A percentile compares a stretch with the other conserved stretches of the same genome.
Conservation (phyloP, 2,888 invertebrate genomes). For the Zygaena filipendulae region DNA sequence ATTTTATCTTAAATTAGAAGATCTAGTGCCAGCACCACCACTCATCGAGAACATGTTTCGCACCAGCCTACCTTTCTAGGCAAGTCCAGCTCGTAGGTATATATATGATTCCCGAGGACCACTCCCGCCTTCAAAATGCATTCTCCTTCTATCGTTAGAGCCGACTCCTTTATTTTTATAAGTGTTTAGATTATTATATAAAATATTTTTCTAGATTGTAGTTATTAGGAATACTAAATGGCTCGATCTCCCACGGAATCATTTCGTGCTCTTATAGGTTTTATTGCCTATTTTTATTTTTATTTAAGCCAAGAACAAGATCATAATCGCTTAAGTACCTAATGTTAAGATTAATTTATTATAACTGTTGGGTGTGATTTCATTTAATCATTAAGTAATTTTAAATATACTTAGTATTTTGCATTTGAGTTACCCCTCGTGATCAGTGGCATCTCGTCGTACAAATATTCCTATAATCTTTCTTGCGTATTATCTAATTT, state of each 20-base stretch:
- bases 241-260: constrained; percentile 63
- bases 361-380: constrained; percentile 58
- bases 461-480: constrained; percentile 69
- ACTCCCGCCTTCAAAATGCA: constrained; percentile 52
- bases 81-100: constrained; percentile 15
- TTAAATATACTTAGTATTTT: constrained; percentile 61
- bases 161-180: constrained; percentile 63
- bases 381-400: constrained; percentile 46
- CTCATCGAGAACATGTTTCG: constrained; percentile 96
- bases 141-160: constrained; percentile 44
- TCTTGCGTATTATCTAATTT: constrained; percentile 62
- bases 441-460: constrained; percentile 68
- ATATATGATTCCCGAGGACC: constrained; percentile 36
- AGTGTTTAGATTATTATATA: constrained; percentile 55
- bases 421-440: constrained; percentile 70
- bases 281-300: constrained; percentile 31
- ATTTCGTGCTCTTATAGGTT: constrained; percentile 48
- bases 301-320: constrained; percentile 25
- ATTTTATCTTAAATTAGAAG: constrained; percentile 93
- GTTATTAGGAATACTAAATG: constrained; percentile 38
- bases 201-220: constrained; percentile 61
- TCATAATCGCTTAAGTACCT: constrained; percentile 14
- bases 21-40: constrained; percentile 90
- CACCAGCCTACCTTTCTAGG: constrained; percentile 92
- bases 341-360: constrained; percentile 59